Percentiles rank a stretch among this genome's conserved stretches.
Evolutionary conservation across 2,797 vertebrate genomes (phyloP).

Genomic region (Sebastes goodei): DNA sequence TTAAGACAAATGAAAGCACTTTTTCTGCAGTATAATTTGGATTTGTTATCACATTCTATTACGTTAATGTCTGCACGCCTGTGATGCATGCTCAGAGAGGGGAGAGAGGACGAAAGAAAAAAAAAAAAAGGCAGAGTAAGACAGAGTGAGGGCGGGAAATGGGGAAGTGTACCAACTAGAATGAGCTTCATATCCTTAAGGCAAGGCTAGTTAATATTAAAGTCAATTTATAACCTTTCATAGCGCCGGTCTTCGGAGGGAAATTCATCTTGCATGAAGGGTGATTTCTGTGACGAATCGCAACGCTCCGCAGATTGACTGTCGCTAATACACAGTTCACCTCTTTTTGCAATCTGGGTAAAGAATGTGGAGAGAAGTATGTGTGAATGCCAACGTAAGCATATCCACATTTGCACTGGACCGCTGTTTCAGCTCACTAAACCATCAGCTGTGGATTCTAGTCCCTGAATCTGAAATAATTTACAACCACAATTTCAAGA

Average conservation of each 20-base stretch:
- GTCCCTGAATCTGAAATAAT: neutral
- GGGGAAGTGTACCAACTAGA: constrained; percentile 58
- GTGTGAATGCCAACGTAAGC: constrained; percentile 23
- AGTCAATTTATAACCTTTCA: constrained; percentile 80
- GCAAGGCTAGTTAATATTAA: constrained; percentile 82
- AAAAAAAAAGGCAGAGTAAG: constrained; percentile 5
- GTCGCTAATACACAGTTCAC: constrained; percentile 45
- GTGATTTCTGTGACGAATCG: constrained; percentile 76
- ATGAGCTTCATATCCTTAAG: constrained; percentile 75
- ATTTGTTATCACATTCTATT: constrained; percentile 75
- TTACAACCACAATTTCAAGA: neutral
- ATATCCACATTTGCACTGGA: constrained; percentile 14
- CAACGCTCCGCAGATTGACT: constrained; percentile 50
- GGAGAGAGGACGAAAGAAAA: neutral
- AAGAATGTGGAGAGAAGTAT: constrained; percentile 20
- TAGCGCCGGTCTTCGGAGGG: constrained; percentile 58
- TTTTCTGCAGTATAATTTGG: constrained; percentile 69
- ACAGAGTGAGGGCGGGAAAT: constrained; percentile 11
- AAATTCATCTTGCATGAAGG: constrained; percentile 80
- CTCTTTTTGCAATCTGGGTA: constrained; percentile 31
- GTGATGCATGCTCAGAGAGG: constrained; percentile 54
- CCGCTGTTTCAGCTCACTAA: neutral
- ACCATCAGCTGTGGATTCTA: neutral
- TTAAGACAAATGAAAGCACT: constrained; percentile 69
- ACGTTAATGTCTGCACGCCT: constrained; percentile 47